Evolutionary conservation across 2,113 vertebrate genomes (phyloP).

Genomic region (Heptranchias perlo): DNA sequence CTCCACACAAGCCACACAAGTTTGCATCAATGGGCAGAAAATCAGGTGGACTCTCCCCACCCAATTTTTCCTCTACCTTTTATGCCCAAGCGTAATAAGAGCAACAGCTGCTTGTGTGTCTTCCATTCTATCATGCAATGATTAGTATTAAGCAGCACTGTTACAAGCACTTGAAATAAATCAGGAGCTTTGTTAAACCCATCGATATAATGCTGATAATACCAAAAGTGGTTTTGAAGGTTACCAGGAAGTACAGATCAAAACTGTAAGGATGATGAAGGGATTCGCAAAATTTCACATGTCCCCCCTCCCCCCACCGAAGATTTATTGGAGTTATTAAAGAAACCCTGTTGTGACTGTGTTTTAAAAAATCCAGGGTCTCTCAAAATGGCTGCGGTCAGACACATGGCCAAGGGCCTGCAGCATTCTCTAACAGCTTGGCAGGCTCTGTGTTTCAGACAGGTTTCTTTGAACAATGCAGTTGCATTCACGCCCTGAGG

Average conservation of each 20-base stretch:
- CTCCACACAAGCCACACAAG: no score
- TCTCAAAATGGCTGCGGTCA: no score
- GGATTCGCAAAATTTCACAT: no score
- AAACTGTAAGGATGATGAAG: background rate
- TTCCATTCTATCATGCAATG: background rate
- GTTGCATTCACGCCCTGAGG: no score
- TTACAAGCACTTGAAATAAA: background rate
- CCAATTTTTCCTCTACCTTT: background rate
- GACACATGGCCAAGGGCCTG: no score
- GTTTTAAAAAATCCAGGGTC: no score
- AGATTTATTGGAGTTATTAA: no score
- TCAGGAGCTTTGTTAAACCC: background rate
- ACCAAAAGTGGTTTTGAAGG: background rate
- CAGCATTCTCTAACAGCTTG: no score
- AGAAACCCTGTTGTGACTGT: no score
- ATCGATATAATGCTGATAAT: background rate
- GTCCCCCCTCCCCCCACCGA: no score
- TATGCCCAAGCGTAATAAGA: background rate
- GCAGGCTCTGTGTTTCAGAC: no score
- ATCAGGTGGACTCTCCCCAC: background rate
- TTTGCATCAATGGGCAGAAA: background rate
- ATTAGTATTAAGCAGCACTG: background rate
- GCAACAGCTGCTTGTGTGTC: background rate
- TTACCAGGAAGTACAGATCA: background rate
- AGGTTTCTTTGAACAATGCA: no score